phyloP scores from a whole-genome alignment of 2,888 invertebrate species.

The Apodemia zela region DNA sequence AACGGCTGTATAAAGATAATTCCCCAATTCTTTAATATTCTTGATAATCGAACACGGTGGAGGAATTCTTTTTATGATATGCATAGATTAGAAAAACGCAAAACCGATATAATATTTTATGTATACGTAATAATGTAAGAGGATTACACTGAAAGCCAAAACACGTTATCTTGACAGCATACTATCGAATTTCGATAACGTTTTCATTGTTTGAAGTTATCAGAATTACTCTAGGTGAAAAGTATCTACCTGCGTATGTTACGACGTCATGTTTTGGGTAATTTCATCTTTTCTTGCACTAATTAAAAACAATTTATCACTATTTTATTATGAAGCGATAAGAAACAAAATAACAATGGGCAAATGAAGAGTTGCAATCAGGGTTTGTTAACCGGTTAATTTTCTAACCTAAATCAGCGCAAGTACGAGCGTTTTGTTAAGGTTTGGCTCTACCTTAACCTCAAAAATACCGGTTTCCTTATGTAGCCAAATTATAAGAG shows the following conservation, averaged over 20 bases:
- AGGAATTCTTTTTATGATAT: not conserved
- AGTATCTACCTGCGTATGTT: not conserved
- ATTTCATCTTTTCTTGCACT: not conserved
- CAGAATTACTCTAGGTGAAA: constrained; percentile 4
- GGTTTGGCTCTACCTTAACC: too few relatives aligned
- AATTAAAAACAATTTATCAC: too few relatives aligned
- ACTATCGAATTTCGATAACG: not conserved
- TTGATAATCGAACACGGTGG: not conserved
- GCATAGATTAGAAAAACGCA: not conserved
- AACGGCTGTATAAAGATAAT: not conserved
- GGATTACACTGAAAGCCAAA: constrained; percentile 1
- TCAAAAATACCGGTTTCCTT: too few relatives aligned
- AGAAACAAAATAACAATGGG: too few relatives aligned
- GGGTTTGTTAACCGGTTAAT: too few relatives aligned
- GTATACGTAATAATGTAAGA: not conserved
- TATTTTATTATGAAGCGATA: too few relatives aligned
- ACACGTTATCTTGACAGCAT: not conserved
- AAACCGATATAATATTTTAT: not conserved
- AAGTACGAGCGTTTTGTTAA: too few relatives aligned
- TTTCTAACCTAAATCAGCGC: too few relatives aligned
- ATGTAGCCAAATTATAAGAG: too few relatives aligned
- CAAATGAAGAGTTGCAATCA: too few relatives aligned
- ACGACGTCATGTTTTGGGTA: not conserved
- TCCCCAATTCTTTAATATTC: not conserved
- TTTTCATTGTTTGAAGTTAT: not conserved